Evolutionary conservation across 1,140 invertebrate genomes (phyloP), one percentile per base, ranked within the genome.

Genomic region (Drosophila sp.): DNA sequence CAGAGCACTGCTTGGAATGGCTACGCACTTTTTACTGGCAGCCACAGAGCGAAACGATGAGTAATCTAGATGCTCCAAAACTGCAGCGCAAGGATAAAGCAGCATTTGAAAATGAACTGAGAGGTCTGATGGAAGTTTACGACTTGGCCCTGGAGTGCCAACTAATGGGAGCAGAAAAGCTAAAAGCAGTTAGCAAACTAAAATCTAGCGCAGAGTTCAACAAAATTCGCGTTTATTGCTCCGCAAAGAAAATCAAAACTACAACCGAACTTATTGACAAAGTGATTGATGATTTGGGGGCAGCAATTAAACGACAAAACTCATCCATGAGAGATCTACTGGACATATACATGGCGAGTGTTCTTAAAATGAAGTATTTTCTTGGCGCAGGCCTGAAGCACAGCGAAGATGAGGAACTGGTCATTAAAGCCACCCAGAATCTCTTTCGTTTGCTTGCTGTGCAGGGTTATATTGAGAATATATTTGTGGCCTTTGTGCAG

Each of bases 21-120:
- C 40, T 92, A 4, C 65, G 72, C 0, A 71, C 57, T 2, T 91
- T 84, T 34, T 92, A 92, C 56, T 92, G 91, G 91, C 36, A 65
- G 9, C 72, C 73, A 0, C 87, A 91, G 21, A 25, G 40, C 2
- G 61, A 80, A 5, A 70, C 27, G 0, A 78, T 92, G 74, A 41
- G 13, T 0, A 66, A 92, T 71, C 72, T 90, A 14, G 67, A 78
- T 58, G 76, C 78, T 0, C 58, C 51, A 0, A 72, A 76, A n/a
- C 38, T 91, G 21, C 69, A 83, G 8, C 59, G 53, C 11, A 84
- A 91, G 34, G 77, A 90, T 43, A 78, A 70, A 27, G 36, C 71
- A 0, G 64, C 71, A 9, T 91, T 92, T 45, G 70, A 89, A 13
- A 64, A 71, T 4, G 72, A 75, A n/a, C n/a, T 92, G 2, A 48